Evolutionary conservation across 1,140 invertebrate genomes (phyloP), one percentile per base, ranked within the genome.

Genomic region (Solen grandis): DNA sequence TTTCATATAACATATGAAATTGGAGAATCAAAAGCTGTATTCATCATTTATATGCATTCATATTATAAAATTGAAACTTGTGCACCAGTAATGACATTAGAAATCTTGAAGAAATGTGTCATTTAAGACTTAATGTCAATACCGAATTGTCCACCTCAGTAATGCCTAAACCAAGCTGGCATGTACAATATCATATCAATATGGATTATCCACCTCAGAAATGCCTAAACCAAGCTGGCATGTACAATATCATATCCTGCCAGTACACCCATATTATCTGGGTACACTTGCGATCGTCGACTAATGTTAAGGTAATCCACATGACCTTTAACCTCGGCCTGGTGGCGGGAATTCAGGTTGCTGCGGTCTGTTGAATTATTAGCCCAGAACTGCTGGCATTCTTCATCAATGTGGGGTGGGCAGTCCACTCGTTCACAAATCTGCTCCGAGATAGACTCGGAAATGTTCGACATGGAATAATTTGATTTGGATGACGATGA

Each of bases 401-500:
- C 25, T 5, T 65, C 46, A 33, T 73, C 77, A 13, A 14, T 60
- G 19, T 25, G 29, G 19, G 8, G 8, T 8, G 8, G 8, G 19
- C 41, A 46, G 8, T 46, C 41, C 19, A 10, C 41, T 19, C 19
- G 8, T 46, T 46, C 41, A 8, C 8, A 19, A 19, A 46, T 19
- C 8, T 46, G 41, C 41, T 46, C 41, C 41, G 41, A 46, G 19
- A 46, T 46, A 16, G 68, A 52, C 22, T 73, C 69, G 19, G 77
- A 80, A 65, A 80, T 72, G 41, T 80, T 80, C 38, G 77, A 62
- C 77, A 80, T 66, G 29, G 77, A 80, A 41, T 80, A 80, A 68
- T 80, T 80, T 63, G 77, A 80, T 72, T 62, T 62, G 22, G 77
- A 73, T 31, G 69, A 80, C 14, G 69, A 72, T 31, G 77, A 62